These are phyloP conservation scores for Indicator maculatus DNA, from an alignment of 2,113 vertebrate genomes.

Conservation along the genomic window DNA sequence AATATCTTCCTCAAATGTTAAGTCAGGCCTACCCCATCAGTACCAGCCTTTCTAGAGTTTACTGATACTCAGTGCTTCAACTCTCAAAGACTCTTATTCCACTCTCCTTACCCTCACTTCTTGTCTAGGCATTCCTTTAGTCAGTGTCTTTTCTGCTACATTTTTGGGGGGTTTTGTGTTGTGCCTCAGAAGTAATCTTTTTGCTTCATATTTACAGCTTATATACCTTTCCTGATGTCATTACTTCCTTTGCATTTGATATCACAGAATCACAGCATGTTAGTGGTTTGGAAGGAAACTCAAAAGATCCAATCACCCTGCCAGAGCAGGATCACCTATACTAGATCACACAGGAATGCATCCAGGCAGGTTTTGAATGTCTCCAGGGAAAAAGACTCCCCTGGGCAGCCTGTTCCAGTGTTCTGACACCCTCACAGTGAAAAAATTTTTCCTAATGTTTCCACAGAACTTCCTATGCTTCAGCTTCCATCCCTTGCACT, in stretches of 20 bases:
- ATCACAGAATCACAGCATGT: background rate
- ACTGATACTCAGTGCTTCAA: background rate
- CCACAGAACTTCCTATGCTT: too few species aligned
- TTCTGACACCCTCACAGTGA: too few species aligned
- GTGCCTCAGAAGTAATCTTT: background rate
- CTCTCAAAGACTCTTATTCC: background rate
- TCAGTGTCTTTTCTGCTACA: background rate
- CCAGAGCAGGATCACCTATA: too few species aligned
- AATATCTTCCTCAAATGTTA: background rate
- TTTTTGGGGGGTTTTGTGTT: background rate
- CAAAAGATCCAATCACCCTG: too few species aligned
- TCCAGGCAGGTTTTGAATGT: too few species aligned
- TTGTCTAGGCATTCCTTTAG: background rate
- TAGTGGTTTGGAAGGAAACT: too few species aligned
- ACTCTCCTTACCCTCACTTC: background rate
- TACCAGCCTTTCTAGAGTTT: background rate
- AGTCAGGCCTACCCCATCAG: background rate
- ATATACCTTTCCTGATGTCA: constrained; percentile 5
- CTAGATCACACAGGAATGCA: too few species aligned
- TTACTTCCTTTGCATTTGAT: constrained; percentile 45
- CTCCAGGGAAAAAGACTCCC: too few species aligned
- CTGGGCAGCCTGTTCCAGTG: too few species aligned
- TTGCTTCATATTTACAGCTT: background rate
- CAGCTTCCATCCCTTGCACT: too few species aligned
- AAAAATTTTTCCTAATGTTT: too few species aligned